Percentiles rank a stretch among this genome's conserved stretches.
These are phyloP conservation scores for Macrosoma leucophasiata DNA, from an alignment of 2,888 invertebrate species.

Conservation along the genomic window DNA sequence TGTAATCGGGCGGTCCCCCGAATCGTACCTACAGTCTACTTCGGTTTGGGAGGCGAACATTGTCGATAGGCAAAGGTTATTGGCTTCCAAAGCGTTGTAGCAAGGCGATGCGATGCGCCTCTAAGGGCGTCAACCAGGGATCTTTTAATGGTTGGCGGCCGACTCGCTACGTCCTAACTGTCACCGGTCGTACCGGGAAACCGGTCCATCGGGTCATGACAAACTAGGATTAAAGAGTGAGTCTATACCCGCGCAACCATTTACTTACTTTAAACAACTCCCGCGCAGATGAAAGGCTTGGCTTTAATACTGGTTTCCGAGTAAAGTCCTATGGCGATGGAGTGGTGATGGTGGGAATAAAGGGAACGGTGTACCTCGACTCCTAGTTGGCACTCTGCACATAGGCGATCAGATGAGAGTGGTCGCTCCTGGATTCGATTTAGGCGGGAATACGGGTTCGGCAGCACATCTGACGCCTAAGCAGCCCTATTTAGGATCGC, in stretches of 20 bases:
- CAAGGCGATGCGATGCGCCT: neutral
- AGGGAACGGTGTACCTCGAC: conserved; percentile 12
- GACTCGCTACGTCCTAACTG: neutral
- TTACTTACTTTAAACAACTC: conserved; percentile 19
- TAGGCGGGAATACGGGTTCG: conserved; percentile 18
- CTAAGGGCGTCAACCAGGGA: conserved; percentile 1
- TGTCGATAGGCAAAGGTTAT: neutral
- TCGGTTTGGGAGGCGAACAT: conserved; percentile 1
- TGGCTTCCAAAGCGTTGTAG: neutral
- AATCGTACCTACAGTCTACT: neutral
- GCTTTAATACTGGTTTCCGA: conserved; percentile 2
- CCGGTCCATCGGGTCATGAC: conserved; percentile 1
- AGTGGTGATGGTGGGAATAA: conserved; percentile 17
- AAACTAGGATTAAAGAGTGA: conserved; percentile 7
- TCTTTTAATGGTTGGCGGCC: neutral
- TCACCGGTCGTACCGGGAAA: conserved; percentile 2
- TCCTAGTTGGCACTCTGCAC: conserved; percentile 24
- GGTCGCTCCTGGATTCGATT: conserved; percentile 25
- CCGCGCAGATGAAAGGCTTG: conserved; percentile 22
- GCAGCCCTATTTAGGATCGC: conserved; percentile 18
- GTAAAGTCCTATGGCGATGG: conserved; percentile 21
- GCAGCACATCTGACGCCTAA: conserved; percentile 16
- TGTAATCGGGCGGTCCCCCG: neutral
- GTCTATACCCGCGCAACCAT: conserved; percentile 17
- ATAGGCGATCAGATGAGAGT: conserved; percentile 23